A percentile compares a stretch with the other conserved stretches of the same genome.
phyloP scores from a whole-genome alignment of 2,113 vertebrate genomes.

The Melanerpes formicivorus region DNA sequence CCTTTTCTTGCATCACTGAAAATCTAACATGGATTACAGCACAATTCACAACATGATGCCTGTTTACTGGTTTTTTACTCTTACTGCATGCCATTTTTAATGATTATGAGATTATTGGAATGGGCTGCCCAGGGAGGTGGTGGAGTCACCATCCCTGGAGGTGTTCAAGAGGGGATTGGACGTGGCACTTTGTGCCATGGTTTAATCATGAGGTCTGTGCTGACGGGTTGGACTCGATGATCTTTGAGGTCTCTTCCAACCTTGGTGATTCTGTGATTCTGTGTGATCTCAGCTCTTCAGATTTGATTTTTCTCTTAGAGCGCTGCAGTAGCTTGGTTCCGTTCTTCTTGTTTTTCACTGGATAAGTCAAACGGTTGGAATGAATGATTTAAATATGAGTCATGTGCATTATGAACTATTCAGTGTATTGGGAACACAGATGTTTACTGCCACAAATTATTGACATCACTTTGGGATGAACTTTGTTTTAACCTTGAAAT shows the following conservation, averaged over 20 bases:
- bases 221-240: too few relatives aligned
- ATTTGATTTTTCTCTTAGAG: constrained; percentile 4
- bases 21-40: not conserved
- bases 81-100: not conserved
- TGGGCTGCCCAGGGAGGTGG: too few relatives aligned
- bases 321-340: constrained; percentile 1
- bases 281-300: not conserved
- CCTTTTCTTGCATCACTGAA: not conserved
- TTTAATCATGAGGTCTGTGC: too few relatives aligned
- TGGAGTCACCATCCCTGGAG: too few relatives aligned
- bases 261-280: too few relatives aligned
- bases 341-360: constrained; percentile 21
- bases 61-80: not conserved
- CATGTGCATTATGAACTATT: constrained; percentile 38
- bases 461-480: constrained; percentile 47
- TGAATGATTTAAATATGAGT: constrained; percentile 48
- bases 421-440: constrained; percentile 43
- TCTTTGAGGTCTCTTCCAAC: too few relatives aligned
- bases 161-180: too few relatives aligned
- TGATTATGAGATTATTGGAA: not conserved
- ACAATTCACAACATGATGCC: not conserved
- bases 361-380: constrained; percentile 30
- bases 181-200: too few relatives aligned
- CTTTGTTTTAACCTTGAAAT: constrained; percentile 23
- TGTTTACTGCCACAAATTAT: constrained; percentile 54